A percentile compares a stretch with the other conserved stretches of the same genome.
Evolutionary conservation across 2,797 vertebrate genomes (phyloP).

Genomic region (Trematocara caparti): DNA sequence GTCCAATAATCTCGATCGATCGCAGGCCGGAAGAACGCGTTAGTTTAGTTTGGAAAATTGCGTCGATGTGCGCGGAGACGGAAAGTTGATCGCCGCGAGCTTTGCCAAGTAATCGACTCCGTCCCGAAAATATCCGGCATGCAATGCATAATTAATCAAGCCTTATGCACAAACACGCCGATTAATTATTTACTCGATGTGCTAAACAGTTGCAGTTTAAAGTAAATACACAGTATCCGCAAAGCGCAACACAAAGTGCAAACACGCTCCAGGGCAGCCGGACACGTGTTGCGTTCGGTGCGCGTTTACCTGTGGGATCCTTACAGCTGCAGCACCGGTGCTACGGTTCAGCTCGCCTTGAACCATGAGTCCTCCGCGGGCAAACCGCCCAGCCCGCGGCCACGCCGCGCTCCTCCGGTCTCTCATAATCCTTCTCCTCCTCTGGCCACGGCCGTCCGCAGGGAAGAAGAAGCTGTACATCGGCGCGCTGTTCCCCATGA

Average conservation of each 20-base stretch:
- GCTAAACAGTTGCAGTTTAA: not conserved
- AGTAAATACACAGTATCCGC: not conserved
- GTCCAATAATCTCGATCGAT: not conserved
- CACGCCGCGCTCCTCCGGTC: constrained; percentile 25
- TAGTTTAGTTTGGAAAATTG: not conserved
- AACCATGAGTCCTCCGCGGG: constrained; percentile 29
- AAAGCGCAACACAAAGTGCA: not conserved
- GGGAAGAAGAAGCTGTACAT: constrained; percentile 92
- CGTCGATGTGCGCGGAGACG: not conserved
- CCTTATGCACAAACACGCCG: not conserved
- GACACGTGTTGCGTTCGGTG: constrained; percentile 62
- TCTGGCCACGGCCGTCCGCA: constrained; percentile 73
- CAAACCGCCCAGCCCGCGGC: constrained; percentile 3
- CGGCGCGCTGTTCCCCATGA: constrained; percentile 93
- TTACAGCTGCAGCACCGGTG: constrained; percentile 16
- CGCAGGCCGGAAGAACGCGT: not conserved
- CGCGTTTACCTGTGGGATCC: not conserved
- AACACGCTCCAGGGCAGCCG: not conserved
- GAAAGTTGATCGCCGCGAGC: constrained; percentile 15
- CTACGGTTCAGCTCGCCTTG: constrained; percentile 39
- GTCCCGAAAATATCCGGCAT: not conserved
- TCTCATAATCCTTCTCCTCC: constrained; percentile 55
- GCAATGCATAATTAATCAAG: not conserved
- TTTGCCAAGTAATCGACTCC: constrained; percentile 7
- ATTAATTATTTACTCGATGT: not conserved